phyloP scores from a whole-genome alignment of 2,888 invertebrate species.

The Apotomis capreana region DNA sequence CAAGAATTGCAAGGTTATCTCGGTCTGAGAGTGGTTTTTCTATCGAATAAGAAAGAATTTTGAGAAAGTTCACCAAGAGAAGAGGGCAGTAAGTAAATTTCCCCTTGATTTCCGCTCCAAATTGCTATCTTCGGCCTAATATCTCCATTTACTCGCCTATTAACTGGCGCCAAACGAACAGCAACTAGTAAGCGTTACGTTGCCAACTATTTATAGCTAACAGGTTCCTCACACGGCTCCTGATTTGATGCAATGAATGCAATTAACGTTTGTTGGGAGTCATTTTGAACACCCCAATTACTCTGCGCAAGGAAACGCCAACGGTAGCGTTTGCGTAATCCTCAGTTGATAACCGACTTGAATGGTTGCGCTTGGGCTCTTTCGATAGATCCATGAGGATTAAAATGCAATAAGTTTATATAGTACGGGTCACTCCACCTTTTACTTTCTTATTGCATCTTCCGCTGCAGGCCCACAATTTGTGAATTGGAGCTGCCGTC shows the following conservation, averaged over 20 bases:
- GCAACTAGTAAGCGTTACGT: slow-evolving; percentile 8
- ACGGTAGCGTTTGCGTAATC: slow-evolving; percentile 66
- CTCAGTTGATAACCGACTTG: slow-evolving; percentile 44
- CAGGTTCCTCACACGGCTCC: slow-evolving; percentile 19
- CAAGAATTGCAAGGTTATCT: no score
- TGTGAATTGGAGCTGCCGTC: no score
- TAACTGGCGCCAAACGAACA: background rate
- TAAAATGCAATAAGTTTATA: no score
- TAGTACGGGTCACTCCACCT: no score
- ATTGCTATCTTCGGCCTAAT: background rate
- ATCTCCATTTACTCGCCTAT: background rate
- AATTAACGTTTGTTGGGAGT: slow-evolving; percentile 55
- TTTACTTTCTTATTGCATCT: no score
- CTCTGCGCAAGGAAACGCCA: slow-evolving; percentile 69
- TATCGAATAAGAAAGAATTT: no score
- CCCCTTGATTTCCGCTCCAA: no score
- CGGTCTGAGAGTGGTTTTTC: no score
- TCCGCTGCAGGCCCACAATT: no score
- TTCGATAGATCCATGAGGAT: slow-evolving; percentile 11
- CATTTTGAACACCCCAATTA: slow-evolving; percentile 63
- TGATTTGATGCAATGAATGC: slow-evolving; percentile 31
- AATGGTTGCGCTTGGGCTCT: slow-evolving; percentile 22
- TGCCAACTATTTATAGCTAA: slow-evolving; percentile 21
- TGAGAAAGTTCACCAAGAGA: no score
- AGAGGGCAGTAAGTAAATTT: no score